A percentile compares a stretch with the other conserved stretches of the same genome.
Evolutionary conservation across 1,140 invertebrate genomes (phyloP).

Genomic region (Belonocnema kinseyi): DNA sequence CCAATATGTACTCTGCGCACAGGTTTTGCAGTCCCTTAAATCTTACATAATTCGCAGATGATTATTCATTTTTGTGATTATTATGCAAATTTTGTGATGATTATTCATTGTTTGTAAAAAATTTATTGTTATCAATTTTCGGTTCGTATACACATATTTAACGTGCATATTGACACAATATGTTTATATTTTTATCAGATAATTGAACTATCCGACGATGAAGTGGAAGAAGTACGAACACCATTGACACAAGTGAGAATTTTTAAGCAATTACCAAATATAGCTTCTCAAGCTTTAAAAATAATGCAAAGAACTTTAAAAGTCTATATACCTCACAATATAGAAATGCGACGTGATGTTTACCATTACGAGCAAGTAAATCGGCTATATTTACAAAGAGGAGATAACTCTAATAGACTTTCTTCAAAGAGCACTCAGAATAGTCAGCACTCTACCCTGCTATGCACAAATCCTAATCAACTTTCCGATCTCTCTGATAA

Average conservation of each 20-base stretch:
- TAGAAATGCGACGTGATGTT: slow-evolving; percentile 60
- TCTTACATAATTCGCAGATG: no score
- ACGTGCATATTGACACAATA: no score
- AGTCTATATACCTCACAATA: slow-evolving; percentile 62
- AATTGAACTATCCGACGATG: slow-evolving; percentile 72
- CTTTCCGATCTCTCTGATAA: not conserved
- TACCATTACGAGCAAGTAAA: slow-evolving; percentile 60
- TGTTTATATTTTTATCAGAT: slow-evolving; percentile 53
- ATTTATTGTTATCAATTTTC: no score
- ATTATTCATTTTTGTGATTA: no score
- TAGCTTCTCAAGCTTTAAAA: slow-evolving; percentile 54
- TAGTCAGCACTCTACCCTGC: not conserved
- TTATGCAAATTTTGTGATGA: no score
- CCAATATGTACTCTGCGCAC: no score
- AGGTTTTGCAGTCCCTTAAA: no score
- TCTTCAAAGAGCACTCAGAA: slow-evolving; percentile 1
- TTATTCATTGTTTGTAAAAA: no score
- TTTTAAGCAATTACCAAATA: slow-evolving; percentile 68
- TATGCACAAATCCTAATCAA: slow-evolving; percentile 6
- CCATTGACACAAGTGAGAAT: slow-evolving; percentile 66
- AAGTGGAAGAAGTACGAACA: slow-evolving; percentile 66
- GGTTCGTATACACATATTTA: no score
- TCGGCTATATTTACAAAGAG: slow-evolving; percentile 44
- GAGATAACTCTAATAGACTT: slow-evolving; percentile 32
- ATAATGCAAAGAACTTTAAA: slow-evolving; percentile 53